Base-by-base conservation (phyloP, 2,888 invertebrate species). In the Steinernema hermaphroditum region DNA sequence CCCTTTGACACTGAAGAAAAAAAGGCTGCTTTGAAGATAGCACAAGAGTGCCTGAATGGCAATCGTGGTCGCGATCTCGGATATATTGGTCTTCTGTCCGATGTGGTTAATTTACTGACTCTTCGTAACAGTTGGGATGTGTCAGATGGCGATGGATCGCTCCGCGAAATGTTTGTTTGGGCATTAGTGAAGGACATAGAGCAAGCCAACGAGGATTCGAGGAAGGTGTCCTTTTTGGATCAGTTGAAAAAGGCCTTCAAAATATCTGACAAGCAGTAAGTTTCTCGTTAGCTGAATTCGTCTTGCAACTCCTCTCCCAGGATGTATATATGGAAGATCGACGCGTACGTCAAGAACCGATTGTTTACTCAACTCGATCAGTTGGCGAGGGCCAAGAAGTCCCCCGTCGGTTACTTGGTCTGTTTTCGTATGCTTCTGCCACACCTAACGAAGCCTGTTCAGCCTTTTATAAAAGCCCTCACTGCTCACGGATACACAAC, bases 121-220 rank as follows among this genome's bases (percentile, higher is more conserved):
- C n/a, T 22, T 12, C 16, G 27, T 2, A 16, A n/a, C 16, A 9
- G 29, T 16, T 62, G 62, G 29, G 16, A 29, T 2, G 27, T 32
- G 16, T 32, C 62, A 8, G 62, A 62, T 14, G 62, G 68, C 29
- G 73, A 78, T 29, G 37, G 69, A 49, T 50, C 77, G 16, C 43
- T 78, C 2, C 79, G 77, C n/a, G 77, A 78, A 19, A 74, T 78
- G 16, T 79, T 78, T 62, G 27, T 74, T 16, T 78, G 76, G 76
- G 80, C 79, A 12, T 75, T 75, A 16, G 2, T 50, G 49, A 32
- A 73, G 27, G 49, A 70, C 34, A 34, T 49, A 1, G 50, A 49
- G n/a, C 54, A 70, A 24, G 49, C 70, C 6, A 50, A 72, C 16
- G 34, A 27, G 12, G 12, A 72, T 44, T 14, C 41, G 46, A 32